Evolutionary conservation across 2,113 vertebrate genomes (phyloP).

Genomic region (Aspidoscelis tigris): DNA sequence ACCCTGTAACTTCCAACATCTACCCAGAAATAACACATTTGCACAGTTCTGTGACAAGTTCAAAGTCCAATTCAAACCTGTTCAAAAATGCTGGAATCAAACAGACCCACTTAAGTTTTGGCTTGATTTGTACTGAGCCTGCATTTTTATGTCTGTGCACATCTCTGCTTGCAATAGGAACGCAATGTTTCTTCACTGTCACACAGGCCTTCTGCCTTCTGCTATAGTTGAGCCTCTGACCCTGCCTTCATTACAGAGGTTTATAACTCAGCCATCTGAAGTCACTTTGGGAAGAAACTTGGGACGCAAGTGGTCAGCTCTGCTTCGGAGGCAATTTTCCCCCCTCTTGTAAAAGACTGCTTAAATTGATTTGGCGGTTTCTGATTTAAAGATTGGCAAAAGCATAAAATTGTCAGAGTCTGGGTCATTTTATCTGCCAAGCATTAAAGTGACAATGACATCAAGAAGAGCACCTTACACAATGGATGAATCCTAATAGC

Average conservation of each 20-base stretch:
- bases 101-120: no score
- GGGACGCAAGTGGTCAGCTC: slow-evolving; percentile 53
- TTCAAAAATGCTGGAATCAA: no score
- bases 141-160: no score
- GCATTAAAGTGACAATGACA: slow-evolving; percentile 39
- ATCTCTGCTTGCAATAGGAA: slow-evolving; percentile 21
- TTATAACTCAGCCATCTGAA: slow-evolving; percentile 66
- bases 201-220: slow-evolving; percentile 23
- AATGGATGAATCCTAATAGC: slow-evolving; percentile 52
- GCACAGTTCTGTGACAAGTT: no score
- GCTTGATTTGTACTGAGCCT: no score
- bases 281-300: slow-evolving; percentile 58
- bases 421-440: slow-evolving; percentile 64
- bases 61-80: no score
- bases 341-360: slow-evolving; percentile 58
- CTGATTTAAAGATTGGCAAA: slow-evolving; percentile 71
- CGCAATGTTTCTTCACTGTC: slow-evolving; percentile 43
- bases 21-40: no score
- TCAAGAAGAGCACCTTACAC: slow-evolving; percentile 41
- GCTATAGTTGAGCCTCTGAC: slow-evolving; percentile 54
- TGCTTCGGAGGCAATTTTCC: slow-evolving; percentile 42
- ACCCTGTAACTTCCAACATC: no score
- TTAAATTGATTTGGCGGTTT: slow-evolving; percentile 67
- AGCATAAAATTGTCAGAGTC: slow-evolving; percentile 69
- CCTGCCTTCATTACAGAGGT: slow-evolving; percentile 59